Conservation (phyloP, 2,113 vertebrate species). For the Pterocles orientalis region DNA sequence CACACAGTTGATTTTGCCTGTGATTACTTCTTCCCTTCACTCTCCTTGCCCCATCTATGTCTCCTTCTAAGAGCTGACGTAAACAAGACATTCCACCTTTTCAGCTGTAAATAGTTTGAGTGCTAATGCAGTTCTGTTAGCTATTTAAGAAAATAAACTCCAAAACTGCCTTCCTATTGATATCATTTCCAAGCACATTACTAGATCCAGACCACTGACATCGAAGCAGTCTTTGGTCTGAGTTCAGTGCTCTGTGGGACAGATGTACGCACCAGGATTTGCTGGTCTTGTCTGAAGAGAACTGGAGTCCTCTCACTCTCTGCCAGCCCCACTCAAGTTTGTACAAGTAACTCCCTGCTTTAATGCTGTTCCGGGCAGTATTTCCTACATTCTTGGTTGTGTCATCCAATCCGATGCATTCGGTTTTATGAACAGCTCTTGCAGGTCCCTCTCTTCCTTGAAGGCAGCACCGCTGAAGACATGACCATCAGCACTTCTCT, state of each 20-base stretch:
- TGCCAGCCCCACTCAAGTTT: neutral
- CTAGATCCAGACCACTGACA: neutral
- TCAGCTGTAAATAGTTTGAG: neutral
- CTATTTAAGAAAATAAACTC: constrained; percentile 8
- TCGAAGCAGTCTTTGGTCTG: neutral
- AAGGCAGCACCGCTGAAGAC: neutral
- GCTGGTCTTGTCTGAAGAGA: neutral
- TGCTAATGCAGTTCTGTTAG: neutral
- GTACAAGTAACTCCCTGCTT: neutral
- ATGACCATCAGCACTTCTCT: neutral
- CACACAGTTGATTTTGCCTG: neutral
- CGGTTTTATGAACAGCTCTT: neutral
- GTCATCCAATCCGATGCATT: fast-evolving
- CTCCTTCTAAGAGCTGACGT: neutral
- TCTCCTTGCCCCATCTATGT: neutral
- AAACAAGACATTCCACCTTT: constrained; percentile 1
- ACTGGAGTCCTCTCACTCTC: neutral
- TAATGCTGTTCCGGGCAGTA: neutral
- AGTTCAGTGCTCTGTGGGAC: neutral
- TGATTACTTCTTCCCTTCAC: neutral
- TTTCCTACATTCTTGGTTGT: neutral
- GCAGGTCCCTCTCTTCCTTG: neutral
- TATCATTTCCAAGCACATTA: neutral
- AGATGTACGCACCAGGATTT: fast-evolving
- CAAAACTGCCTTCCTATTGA: neutral